Evolutionary conservation across 2,888 invertebrate species (phyloP), one percentile per base, ranked within the genome.

Genomic region (Griposia aprilina): DNA sequence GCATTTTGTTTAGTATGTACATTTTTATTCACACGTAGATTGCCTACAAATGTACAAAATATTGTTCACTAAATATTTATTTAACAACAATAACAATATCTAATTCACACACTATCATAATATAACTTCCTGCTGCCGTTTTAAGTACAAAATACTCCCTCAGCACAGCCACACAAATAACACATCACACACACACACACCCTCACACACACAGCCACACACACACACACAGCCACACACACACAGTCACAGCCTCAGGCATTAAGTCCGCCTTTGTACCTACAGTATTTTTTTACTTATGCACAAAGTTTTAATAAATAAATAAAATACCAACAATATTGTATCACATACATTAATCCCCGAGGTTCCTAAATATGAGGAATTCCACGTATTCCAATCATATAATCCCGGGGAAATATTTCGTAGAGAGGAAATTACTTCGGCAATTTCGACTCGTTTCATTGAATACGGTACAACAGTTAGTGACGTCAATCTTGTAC

Each of bases 391-490:
- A 82, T 77, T 78, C 81, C 77, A 83, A 86, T 82, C 70, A 82
- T 74, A 67, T 68, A 69, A 75, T 74, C 62, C 63, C 45, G 70
- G 30, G 48, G 41, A 78, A 79, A 70, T 85, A 76, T 85, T 85
- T 73, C 69, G 20, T 45, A 36, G n/a, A 80, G 75, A 83, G 81
- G 81, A 79, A 83, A 88, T 87, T 78, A 80, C 74, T 85, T 52
- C 36, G 59, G 71, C 75, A 68, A 85, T 84, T 74, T 78, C 66
- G 69, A 76, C 60, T 55, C 71, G 70, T 68, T 63, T 63, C 75
- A 62, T 69, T 77, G 73, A 76, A 87, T 66, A 45, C 23, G 57
- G 48, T 68, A 84, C 69, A 57, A 67, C 13, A 74, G 59, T 65
- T 8, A 59, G 30, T 82, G 67, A 78, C 83, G 73, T 77, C 83